phyloP scores from a whole-genome alignment of 2,113 vertebrate species.

The Girardinichthys multiradiatus region DNA sequence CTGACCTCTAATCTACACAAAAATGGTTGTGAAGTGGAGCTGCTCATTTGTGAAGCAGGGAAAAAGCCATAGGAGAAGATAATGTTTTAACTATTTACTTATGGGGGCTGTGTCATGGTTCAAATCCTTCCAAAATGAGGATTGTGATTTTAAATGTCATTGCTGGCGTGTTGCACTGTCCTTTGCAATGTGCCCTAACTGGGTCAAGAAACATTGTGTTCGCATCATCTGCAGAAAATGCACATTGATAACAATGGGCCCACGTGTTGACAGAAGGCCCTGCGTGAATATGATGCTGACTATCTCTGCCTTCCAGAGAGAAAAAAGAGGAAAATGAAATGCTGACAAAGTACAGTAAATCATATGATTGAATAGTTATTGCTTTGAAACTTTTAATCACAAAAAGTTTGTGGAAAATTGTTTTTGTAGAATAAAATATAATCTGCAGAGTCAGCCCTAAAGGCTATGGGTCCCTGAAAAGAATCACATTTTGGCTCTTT shows the following conservation, averaged over 20 bases:
- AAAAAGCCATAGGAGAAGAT: slow-evolving; percentile 20
- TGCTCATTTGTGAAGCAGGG: slow-evolving; percentile 2
- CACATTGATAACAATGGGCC: slow-evolving; percentile 30
- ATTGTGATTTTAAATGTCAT: slow-evolving; percentile 68
- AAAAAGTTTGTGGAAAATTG: background rate
- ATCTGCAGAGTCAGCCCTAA: background rate
- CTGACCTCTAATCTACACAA: background rate
- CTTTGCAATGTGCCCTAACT: slow-evolving; percentile 45
- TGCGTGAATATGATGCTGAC: background rate
- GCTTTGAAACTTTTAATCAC: background rate
- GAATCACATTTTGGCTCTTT: background rate
- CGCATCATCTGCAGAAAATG: slow-evolving; percentile 43
- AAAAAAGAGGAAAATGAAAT: background rate
- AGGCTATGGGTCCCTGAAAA: background rate
- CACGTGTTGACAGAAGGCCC: background rate
- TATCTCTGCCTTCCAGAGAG: slow-evolving; percentile 16
- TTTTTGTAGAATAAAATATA: background rate
- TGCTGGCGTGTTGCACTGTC: slow-evolving; percentile 35
- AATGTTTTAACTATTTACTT: slow-evolving; percentile 32
- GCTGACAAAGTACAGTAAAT: background rate
- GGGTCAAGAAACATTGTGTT: slow-evolving; percentile 61
- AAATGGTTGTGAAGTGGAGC: slow-evolving; percentile 1
- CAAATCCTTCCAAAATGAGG: slow-evolving; percentile 52
- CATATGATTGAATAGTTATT: background rate
- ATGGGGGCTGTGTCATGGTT: slow-evolving; percentile 38